These are phyloP conservation scores for Hippasteria phrygiana DNA, from an alignment of 53 echinoderm and acorn worm genomes.

Conservation along the genomic window DNA sequence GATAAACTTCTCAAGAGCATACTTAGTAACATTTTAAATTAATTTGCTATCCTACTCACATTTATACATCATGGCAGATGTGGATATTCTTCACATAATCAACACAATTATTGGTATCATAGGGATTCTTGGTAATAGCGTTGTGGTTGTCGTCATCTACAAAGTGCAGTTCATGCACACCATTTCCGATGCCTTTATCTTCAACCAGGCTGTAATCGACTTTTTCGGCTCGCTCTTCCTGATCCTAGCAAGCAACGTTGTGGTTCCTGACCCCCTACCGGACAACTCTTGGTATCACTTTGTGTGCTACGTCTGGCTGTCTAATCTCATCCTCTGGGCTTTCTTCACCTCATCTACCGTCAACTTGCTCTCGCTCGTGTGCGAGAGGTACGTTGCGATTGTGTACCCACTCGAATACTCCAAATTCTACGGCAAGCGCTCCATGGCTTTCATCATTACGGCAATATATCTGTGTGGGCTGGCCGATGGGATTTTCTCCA, in stretches of 20 bases:
- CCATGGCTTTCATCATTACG: neutral
- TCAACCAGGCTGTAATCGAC: conserved; percentile 63
- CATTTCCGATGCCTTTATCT: conserved; percentile 56
- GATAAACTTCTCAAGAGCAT: too few relatives aligned
- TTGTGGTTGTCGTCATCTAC: conserved; percentile 54
- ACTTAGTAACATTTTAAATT: too few relatives aligned
- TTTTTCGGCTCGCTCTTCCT: conserved; percentile 54
- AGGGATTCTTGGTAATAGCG: conserved; percentile 50
- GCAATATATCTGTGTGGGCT: conserved; percentile 38
- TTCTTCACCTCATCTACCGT: conserved; percentile 55
- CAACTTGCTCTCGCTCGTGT: conserved; percentile 40
- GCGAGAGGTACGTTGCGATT: conserved; percentile 62
- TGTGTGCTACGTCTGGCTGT: conserved; percentile 57
- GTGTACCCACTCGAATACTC: conserved; percentile 52
- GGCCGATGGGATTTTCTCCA: conserved; percentile 25
- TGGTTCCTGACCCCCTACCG: conserved; percentile 28
- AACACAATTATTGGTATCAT: conserved; percentile 63
- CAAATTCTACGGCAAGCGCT: conserved; percentile 21
- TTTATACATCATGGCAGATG: conserved; percentile 29
- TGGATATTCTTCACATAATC: conserved; percentile 19
- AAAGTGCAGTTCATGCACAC: conserved; percentile 56
- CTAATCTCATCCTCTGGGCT: conserved; percentile 45
- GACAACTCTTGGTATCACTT: conserved; percentile 37
- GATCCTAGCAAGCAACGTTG: conserved; percentile 32
- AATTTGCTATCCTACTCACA: too few relatives aligned